Evolutionary conservation across 2,797 vertebrate species (phyloP).

Genomic region (Onychomys torridus): DNA sequence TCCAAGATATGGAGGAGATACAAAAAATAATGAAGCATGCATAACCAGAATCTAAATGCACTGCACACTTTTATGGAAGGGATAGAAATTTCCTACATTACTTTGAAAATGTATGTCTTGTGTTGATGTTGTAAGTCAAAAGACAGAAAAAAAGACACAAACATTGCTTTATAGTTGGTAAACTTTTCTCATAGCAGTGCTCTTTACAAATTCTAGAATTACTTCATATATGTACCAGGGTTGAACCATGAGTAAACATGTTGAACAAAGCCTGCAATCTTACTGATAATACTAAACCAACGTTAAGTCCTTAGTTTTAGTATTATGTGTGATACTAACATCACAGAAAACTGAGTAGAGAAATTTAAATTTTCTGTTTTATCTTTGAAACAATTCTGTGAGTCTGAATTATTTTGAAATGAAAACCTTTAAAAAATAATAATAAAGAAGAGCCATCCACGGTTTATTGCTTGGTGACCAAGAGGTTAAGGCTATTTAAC

Average conservation of each 20-base stretch:
- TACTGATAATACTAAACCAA: neutral
- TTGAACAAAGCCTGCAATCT: neutral
- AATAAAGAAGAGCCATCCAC: neutral
- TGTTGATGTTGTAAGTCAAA: neutral
- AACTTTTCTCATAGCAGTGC: neutral
- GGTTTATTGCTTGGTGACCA: neutral
- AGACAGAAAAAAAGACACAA: neutral
- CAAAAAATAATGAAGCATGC: neutral
- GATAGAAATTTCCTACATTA: neutral
- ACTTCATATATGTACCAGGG: neutral
- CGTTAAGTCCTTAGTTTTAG: neutral
- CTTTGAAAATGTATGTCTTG: neutral
- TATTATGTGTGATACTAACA: neutral
- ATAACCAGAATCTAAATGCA: neutral
- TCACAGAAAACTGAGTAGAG: neutral
- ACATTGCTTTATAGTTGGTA: neutral
- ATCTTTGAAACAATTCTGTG: neutral
- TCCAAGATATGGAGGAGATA: neutral
- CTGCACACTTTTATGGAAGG: neutral
- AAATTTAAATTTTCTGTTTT: neutral
- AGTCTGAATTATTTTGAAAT: conserved; percentile 23
- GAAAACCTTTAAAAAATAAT: neutral
- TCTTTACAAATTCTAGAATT: neutral
- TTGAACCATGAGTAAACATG: neutral
- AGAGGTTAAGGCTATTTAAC: neutral